A percentile compares a stretch with the other conserved stretches of the same genome.
These are phyloP conservation scores for Xiphorhynchus elegans DNA, from an alignment of 2,113 vertebrate species.

Conservation along the genomic window DNA sequence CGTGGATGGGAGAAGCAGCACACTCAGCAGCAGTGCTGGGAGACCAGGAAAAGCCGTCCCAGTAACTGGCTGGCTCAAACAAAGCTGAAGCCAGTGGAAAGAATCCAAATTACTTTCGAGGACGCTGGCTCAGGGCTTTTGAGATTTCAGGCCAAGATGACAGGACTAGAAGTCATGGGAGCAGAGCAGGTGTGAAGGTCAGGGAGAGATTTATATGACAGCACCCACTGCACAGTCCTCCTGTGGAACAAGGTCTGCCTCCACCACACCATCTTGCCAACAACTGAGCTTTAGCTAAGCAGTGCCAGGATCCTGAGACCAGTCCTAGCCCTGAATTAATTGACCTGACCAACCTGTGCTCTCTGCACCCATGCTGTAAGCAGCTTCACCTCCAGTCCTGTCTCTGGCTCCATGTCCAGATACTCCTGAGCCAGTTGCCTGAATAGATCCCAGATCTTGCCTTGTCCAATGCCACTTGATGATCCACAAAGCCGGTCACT, in stretches of 20 bases:
- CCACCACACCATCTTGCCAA: fast-evolving
- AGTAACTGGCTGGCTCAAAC: neutral
- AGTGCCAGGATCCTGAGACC: neutral
- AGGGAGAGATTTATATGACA: neutral
- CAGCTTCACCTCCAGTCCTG: neutral
- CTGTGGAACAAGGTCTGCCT: neutral
- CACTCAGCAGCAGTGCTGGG: fast-evolving
- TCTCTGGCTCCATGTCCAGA: neutral
- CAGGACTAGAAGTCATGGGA: neutral
- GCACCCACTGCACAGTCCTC: neutral
- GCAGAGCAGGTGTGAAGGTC: constrained; percentile 12
- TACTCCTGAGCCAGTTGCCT: neutral
- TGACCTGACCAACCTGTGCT: neutral
- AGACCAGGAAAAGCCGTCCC: neutral
- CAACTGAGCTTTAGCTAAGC: neutral
- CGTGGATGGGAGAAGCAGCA: neutral
- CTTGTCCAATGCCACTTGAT: neutral
- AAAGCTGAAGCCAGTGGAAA: constrained; percentile 30
- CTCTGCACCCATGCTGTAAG: neutral
- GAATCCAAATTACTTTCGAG: constrained; percentile 51
- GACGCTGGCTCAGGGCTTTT: neutral
- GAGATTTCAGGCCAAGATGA: neutral
- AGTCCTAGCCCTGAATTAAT: neutral
- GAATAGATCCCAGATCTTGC: neutral
- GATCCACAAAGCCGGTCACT: neutral